phyloP scores from a whole-genome alignment of 2,113 vertebrate species.

The Etheostoma spectabile region DNA sequence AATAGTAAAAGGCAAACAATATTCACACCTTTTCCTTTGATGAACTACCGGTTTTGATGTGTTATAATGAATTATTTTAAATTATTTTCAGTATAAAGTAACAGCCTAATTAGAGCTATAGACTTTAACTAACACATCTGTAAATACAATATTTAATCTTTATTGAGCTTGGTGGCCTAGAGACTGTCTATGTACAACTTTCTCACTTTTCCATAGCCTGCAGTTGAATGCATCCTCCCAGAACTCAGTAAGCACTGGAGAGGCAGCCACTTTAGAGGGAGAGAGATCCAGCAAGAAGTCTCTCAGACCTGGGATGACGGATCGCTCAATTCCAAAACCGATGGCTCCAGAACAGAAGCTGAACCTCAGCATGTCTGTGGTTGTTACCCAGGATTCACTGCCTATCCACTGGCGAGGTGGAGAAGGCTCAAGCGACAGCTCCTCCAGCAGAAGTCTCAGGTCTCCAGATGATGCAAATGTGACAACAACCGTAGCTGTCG shows the following conservation, averaged over 20 bases:
- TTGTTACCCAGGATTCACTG: constrained; percentile 78
- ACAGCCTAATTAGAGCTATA: not conserved
- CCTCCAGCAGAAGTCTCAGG: constrained; percentile 70
- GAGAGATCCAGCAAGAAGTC: constrained; percentile 74
- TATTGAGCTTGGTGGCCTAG: not conserved
- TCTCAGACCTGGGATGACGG: constrained; percentile 78
- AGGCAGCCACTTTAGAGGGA: constrained; percentile 49
- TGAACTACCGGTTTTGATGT: too few species aligned
- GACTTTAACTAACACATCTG: too few species aligned
- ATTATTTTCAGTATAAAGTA: not conserved
- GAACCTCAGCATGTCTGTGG: constrained; percentile 61
- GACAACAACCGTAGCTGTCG: constrained; percentile 77
- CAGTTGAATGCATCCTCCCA: constrained; percentile 80
- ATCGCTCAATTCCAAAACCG: constrained; percentile 70
- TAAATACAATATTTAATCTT: not conserved
- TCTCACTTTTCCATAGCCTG: constrained; percentile 61
- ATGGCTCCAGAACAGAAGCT: constrained; percentile 66
- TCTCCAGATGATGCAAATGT: constrained; percentile 72
- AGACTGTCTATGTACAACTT: not conserved
- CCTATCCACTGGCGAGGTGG: constrained; percentile 81
- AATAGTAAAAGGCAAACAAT: not conserved
- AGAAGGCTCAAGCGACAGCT: constrained; percentile 53
- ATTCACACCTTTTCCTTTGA: not conserved
- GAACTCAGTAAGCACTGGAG: constrained; percentile 71
- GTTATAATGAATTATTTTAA: not conserved